Base-by-base conservation (phyloP, 2,888 invertebrate genomes). In the Heteromurus nitidus region DNA sequence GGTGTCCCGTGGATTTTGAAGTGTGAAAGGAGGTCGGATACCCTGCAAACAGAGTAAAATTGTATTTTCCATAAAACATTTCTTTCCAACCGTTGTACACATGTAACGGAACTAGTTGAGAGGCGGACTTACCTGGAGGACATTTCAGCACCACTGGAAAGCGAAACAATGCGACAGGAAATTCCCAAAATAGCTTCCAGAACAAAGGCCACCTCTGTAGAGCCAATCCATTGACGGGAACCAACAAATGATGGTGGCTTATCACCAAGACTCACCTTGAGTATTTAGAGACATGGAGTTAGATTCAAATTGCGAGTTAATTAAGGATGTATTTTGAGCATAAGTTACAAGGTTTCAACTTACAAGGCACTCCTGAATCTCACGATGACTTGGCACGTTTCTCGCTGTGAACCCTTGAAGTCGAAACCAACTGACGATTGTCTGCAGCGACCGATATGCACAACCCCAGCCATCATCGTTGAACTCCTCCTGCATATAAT, bases 391-490 rank as follows among this genome's bases (percentile, higher is more conserved):
- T 18, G 98, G 99, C 80, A 97, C 91, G 18, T 92, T 90, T 67
- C 91, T 91, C 62, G 93, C 92, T 1, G 94, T 94, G 88, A 95
- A 96, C 3, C 96, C 96, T 90, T 97, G 96, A 88, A 93, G 91
- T 88, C 93, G 92, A 87, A 76, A 97, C 99, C 99, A 99, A 0
- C 98, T 98, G 85, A 95, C 93, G 84, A 99, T 92, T 0, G 99
- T 98, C 90, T 99, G 99, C 88, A 99, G 91, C 0, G 98, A 98
- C 82, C 99, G 92, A 89, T 99, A 99, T 0, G 99, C 99, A 91
- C 99, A 99, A 3, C 99, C 99, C 99, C 99, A 99, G n/a, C 97
- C 97, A 89, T 95, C 94, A 88, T 99, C 99, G 89, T 98, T 95
- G 89, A 96, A 93, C 86, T 93, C 92, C 88, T 98, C 95, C 89